Conservation (phyloP, 2,797 vertebrate species). For the Sebastes melanostomus region DNA sequence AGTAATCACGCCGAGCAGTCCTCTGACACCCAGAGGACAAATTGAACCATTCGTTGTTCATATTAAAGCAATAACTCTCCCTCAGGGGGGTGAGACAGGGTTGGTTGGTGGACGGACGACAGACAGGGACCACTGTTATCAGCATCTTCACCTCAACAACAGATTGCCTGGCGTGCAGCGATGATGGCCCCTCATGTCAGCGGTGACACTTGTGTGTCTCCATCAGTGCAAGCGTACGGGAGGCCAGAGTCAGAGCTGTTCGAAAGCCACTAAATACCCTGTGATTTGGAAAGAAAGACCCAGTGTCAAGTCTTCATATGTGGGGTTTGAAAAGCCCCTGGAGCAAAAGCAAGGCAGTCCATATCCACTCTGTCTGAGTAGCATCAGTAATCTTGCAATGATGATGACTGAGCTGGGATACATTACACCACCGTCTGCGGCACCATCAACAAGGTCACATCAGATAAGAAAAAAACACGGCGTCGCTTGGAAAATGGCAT, state of each 20-base stretch:
- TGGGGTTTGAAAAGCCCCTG: constrained; percentile 4
- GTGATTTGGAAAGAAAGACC: constrained; percentile 18
- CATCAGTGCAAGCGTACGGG: not conserved
- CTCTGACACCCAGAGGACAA: constrained; percentile 72
- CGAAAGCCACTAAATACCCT: constrained; percentile 37
- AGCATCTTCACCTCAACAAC: constrained; percentile 55
- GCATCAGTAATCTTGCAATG: constrained; percentile 28
- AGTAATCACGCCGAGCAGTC: constrained; percentile 73
- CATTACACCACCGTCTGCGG: constrained; percentile 37
- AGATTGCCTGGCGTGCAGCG: constrained; percentile 48
- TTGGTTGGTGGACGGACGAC: constrained; percentile 19
- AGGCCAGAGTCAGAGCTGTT: not conserved
- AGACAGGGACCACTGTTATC: constrained; percentile 57
- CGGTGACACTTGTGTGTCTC: constrained; percentile 37
- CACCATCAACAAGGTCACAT: constrained; percentile 63
- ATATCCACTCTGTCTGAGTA: constrained; percentile 19
- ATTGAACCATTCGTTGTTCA: constrained; percentile 75
- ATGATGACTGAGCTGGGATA: constrained; percentile 43
- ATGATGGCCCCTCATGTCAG: constrained; percentile 61
- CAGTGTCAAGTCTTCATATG: constrained; percentile 10
- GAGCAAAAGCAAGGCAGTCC: not conserved
- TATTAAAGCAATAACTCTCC: constrained; percentile 83
- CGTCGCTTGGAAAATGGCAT: constrained; percentile 46
- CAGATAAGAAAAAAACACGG: constrained; percentile 6
- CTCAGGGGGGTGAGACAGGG: constrained; percentile 36